Evolutionary conservation across 2,888 invertebrate species (phyloP).

Genomic region (Adelphocoris suturalis): DNA sequence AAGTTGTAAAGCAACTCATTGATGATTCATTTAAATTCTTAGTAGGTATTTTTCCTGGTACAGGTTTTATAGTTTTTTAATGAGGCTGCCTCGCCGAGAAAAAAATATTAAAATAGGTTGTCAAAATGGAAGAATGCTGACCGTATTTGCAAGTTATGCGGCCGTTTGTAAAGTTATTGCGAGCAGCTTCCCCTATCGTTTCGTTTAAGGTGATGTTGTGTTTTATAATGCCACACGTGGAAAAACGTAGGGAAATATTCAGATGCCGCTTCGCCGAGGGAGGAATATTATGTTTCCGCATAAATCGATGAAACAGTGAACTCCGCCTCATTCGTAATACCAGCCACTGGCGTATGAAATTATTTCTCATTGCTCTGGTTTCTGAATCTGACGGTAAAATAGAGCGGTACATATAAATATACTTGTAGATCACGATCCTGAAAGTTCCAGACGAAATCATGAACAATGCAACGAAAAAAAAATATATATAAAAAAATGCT

Average conservation of each 20-base stretch:
- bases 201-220: not conserved
- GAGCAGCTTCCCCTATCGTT: not conserved
- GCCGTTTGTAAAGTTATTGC: not conserved
- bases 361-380: too few species aligned
- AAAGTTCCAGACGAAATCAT: too few species aligned
- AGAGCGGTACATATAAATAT: not conserved
- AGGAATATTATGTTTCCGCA: not conserved
- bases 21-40: not conserved
- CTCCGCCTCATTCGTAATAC: not conserved
- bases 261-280: not conserved
- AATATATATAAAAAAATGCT: too few species aligned
- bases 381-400: not conserved
- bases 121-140: not conserved
- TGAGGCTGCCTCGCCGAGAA: not conserved
- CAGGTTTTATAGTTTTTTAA: not conserved
- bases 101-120: not conserved
- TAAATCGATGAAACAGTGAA: not conserved
- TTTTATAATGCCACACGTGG: constrained; percentile 13
- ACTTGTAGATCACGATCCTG: not conserved
- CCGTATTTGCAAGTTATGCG: not conserved
- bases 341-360: not conserved
- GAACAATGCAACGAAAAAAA: too few species aligned
- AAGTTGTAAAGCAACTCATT: not conserved
- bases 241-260: not conserved
- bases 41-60: not conserved